phyloP scores from a whole-genome alignment of 2,797 vertebrate genomes.

The Acropternis orthonyx region DNA sequence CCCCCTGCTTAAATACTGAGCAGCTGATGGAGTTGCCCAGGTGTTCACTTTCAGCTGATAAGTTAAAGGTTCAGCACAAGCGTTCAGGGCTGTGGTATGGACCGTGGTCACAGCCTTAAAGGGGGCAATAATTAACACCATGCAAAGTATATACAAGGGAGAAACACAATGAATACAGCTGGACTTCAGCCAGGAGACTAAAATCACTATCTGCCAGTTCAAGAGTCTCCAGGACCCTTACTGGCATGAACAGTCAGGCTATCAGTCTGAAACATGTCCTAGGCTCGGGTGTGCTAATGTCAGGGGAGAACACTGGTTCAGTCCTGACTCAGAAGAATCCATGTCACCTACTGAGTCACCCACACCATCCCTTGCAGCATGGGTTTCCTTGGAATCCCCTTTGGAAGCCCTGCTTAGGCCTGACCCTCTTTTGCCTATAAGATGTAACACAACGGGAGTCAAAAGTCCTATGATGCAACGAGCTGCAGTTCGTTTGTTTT shows the following conservation, averaged over 20 bases:
- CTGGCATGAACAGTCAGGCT: not conserved
- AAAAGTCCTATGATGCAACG: not conserved
- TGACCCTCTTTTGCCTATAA: not conserved
- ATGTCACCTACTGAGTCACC: constrained; percentile 16
- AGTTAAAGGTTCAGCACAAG: not conserved
- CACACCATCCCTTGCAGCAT: not conserved
- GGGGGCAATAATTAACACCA: not conserved
- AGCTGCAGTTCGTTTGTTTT: not conserved
- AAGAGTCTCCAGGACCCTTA: not conserved
- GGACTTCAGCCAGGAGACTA: not conserved
- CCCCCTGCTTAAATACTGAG: not conserved
- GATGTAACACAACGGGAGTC: not conserved
- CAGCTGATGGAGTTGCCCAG: not conserved
- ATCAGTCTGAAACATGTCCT: not conserved
- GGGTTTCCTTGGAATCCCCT: constrained; percentile 9
- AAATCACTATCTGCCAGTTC: not conserved
- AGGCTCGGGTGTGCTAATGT: fast-evolving
- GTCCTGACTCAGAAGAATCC: constrained; percentile 11
- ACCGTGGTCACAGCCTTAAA: not conserved
- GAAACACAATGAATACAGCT: not conserved
- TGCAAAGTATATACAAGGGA: not conserved
- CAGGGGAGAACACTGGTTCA: not conserved
- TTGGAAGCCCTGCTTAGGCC: not conserved
- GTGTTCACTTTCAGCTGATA: not conserved
- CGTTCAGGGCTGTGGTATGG: not conserved